Percentiles rank a stretch among this genome's conserved stretches.
Evolutionary conservation across 2,888 invertebrate species (phyloP).

Genomic region (Zaprionus bogoriensis): DNA sequence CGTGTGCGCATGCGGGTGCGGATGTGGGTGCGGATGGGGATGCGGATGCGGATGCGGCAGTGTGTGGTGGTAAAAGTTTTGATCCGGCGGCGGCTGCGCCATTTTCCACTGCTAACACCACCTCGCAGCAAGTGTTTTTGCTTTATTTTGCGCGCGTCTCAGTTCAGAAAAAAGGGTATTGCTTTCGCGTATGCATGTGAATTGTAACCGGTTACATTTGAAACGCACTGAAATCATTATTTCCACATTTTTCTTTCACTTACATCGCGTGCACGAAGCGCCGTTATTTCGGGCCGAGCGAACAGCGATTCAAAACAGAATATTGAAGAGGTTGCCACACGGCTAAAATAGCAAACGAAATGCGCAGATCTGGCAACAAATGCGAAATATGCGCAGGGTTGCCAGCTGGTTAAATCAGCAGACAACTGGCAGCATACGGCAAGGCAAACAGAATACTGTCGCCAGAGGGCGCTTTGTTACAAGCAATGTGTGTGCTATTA

Average conservation of each 20-base stretch:
- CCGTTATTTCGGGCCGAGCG: conserved; percentile 49
- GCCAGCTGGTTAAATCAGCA: neutral
- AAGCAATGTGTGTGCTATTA: too few species aligned
- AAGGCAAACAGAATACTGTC: neutral
- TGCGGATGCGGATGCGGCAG: conserved; percentile 59
- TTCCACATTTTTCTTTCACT: conserved; percentile 59
- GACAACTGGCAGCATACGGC: conserved; percentile 24
- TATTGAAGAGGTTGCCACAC: conserved; percentile 16
- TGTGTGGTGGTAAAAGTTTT: conserved; percentile 69
- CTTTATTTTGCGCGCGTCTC: conserved; percentile 27
- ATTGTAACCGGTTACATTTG: conserved; percentile 66
- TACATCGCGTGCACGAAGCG: conserved; percentile 44
- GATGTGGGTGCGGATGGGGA: conserved; percentile 38
- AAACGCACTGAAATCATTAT: conserved; percentile 48
- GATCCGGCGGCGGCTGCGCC: conserved; percentile 76
- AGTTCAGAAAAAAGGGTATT: conserved; percentile 10
- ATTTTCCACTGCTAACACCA: conserved; percentile 59
- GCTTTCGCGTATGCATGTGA: conserved; percentile 23
- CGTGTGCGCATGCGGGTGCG: conserved; percentile 43
- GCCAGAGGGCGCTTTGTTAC: neutral
- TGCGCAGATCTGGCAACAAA: conserved; percentile 14
- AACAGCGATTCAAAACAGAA: conserved; percentile 56
- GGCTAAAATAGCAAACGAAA: neutral
- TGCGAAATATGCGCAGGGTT: neutral
- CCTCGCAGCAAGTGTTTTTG: conserved; percentile 20